Evolutionary conservation across 1,140 invertebrate genomes (phyloP).

Genomic region (Listronotus oregonensis): DNA sequence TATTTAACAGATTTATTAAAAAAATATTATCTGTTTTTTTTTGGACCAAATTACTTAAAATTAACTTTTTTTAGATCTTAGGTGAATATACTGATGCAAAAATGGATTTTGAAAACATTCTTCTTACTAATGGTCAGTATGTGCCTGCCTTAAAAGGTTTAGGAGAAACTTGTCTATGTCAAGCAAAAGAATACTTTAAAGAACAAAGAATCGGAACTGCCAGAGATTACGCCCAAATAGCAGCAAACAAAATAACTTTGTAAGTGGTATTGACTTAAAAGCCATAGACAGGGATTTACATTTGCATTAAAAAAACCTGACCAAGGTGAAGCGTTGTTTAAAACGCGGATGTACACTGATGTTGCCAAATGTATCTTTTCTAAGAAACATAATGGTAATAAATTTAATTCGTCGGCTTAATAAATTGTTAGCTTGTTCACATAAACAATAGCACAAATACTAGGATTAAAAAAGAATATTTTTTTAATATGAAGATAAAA

Average conservation of each 20-base stretch:
- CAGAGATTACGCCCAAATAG: constrained; percentile 70
- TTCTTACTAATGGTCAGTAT: constrained; percentile 66
- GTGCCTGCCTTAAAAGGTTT: constrained; percentile 80
- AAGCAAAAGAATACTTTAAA: constrained; percentile 65
- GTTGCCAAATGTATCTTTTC: too few relatives aligned
- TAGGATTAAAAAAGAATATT: too few relatives aligned
- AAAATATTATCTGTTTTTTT: too few relatives aligned
- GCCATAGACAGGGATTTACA: background rate
- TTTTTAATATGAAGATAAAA: too few relatives aligned
- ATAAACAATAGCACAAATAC: too few relatives aligned
- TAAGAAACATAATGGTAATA: too few relatives aligned
- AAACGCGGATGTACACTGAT: too few relatives aligned
- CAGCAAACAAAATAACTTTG: constrained; percentile 65
- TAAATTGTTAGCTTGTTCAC: too few relatives aligned
- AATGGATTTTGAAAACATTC: constrained; percentile 69
- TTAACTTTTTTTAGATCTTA: constrained; percentile 59
- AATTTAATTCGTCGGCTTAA: too few relatives aligned
- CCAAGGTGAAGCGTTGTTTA: background rate
- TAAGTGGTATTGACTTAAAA: constrained; percentile 42
- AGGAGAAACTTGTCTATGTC: constrained; percentile 70
- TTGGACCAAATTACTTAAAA: background rate
- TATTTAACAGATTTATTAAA: too few relatives aligned
- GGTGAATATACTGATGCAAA: constrained; percentile 74
- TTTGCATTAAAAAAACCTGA: background rate
- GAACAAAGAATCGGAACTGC: constrained; percentile 70